Evolutionary conservation across 1,140 invertebrate genomes (phyloP).

Genomic region (Ceratitis capitata): DNA sequence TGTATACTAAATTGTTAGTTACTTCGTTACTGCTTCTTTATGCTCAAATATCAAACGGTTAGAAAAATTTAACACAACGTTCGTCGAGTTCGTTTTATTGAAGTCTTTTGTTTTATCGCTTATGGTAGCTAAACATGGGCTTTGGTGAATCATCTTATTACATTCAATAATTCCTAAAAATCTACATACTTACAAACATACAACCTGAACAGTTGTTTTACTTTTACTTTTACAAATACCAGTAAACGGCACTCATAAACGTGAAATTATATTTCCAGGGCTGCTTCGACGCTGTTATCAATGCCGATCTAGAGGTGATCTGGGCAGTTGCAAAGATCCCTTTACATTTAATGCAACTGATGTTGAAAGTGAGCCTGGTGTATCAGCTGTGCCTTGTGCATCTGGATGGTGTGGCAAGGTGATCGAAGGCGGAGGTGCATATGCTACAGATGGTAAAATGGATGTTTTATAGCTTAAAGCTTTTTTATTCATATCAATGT

Average conservation of each 20-base stretch:
- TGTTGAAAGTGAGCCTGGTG: conserved; percentile 73
- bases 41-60: conserved; percentile 32
- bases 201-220: background rate
- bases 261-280: conserved; percentile 66
- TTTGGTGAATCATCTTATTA: background rate
- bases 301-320: conserved; percentile 86
- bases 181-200: background rate
- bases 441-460: conserved; percentile 71
- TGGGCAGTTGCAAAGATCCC: conserved; percentile 89
- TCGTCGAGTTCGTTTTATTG: conserved; percentile 24
- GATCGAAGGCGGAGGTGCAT: conserved; percentile 79
- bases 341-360: conserved; percentile 82
- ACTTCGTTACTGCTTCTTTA: background rate
- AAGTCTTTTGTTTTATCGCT: conserved; percentile 44
- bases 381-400: conserved; percentile 83
- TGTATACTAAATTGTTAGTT: background rate
- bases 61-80: background rate
- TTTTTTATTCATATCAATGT: no score
- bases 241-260: no score
- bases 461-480: no score
- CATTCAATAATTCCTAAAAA: no score
- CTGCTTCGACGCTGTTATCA: conserved; percentile 76
- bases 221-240: no score
- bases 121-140: background rate
- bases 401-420: conserved; percentile 95